Base-by-base conservation (phyloP, 2,888 invertebrate genomes). In the Drosophila picticornis region DNA sequence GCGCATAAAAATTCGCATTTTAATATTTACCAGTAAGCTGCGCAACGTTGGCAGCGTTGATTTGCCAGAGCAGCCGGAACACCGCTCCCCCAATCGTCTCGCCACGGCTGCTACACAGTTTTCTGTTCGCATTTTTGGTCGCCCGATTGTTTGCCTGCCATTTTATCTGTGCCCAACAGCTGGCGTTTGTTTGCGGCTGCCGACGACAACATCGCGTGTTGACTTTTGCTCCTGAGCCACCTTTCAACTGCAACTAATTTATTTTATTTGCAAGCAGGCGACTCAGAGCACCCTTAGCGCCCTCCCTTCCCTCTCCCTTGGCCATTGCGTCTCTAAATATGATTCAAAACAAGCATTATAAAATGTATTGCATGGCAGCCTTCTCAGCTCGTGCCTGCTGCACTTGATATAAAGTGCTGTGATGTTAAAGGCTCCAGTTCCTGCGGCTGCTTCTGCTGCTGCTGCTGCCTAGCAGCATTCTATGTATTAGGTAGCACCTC, bases 241-340 rank as follows among this genome's bases (percentile, higher is more conserved):
- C 85, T 86, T 86, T 86, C 88, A 86, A 90, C 90, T 88, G 88
- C 88, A 90, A 76, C 86, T 90, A 86, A 86, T 86, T 86, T 90
- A 86, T 90, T 86, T 86, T 90, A 90, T 90, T 86, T 90, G 83
- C 90, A 82, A 82, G 77, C 81, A 77, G 74, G 64, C 75, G 53
- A 73, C 69, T 57, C 73, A 64, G 59, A 9, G 2, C 13, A 43
- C 48, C 7, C 25, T 6, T n/a, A 6, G 19, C 3, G 6, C 0
- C 16, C n/a, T 13, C 1, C n/a, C 25, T 11, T 11, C 27, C 48
- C 38, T 29, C 27, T 25, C n/a, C 16, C n/a, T 48, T 43, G 2
- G 5, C 16, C 16, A 46, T 25, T 25, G 16, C 59, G 10, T 60
- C 59, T 55, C 72, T 69, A 72, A 88, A 88, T 80, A 88, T 87